These are phyloP conservation scores for Acanthurus leucopareius DNA, from an alignment of 2,797 vertebrate genomes.

Conservation along the genomic window DNA sequence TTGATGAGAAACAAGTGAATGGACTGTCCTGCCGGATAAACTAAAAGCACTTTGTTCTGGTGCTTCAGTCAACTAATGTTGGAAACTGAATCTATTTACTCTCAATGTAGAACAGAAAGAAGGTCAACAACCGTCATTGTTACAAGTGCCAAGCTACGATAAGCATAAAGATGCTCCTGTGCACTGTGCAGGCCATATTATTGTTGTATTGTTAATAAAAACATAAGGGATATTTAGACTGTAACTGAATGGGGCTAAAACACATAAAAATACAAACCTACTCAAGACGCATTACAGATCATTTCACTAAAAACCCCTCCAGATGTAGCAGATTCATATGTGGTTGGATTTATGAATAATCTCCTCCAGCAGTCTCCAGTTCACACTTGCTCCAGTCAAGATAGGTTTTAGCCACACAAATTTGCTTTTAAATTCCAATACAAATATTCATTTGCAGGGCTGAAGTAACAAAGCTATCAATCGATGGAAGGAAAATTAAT, in stretches of 20 bases:
- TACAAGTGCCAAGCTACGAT: neutral
- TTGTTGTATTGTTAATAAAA: neutral
- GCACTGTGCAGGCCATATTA: neutral
- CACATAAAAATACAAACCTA: neutral
- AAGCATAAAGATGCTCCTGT: neutral
- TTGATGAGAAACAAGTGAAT: constrained; percentile 23
- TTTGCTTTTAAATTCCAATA: too few relatives aligned
- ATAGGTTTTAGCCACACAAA: neutral
- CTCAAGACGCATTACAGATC: neutral
- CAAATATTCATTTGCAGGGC: too few relatives aligned
- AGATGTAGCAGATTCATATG: constrained; percentile 11
- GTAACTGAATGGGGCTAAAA: neutral
- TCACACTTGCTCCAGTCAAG: neutral
- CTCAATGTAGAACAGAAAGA: constrained; percentile 15
- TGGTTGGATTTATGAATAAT: constrained; percentile 2
- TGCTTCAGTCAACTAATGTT: constrained; percentile 10
- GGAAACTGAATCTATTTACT: constrained; percentile 15
- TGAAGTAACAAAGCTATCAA: neutral
- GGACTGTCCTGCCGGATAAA: constrained; percentile 13
- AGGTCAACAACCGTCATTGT: neutral
- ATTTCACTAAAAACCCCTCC: neutral
- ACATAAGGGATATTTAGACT: neutral
- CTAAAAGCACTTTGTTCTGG: constrained; percentile 17
- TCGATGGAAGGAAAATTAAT: neutral
- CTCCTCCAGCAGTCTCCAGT: constrained; percentile 2